phyloP scores from a whole-genome alignment of 1,140 invertebrate species.

The Achroia grisella region DNA sequence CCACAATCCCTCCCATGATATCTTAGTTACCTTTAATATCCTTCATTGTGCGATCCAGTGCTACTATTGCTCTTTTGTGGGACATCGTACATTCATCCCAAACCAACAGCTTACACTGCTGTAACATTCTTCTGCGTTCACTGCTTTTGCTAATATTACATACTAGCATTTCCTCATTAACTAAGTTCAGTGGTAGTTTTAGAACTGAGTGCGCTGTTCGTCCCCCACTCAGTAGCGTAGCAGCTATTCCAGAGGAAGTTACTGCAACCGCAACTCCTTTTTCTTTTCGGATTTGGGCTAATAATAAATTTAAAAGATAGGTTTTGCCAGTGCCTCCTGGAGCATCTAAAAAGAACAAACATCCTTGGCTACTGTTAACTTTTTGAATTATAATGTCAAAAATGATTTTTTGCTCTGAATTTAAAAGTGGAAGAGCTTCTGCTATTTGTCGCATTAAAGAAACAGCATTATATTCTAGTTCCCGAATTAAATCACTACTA shows the following conservation, averaged over 20 bases:
- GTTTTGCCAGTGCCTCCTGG: too few relatives aligned
- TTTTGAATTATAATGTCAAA: conserved; percentile 17
- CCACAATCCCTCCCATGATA: conserved; percentile 22
- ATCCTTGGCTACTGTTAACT: conserved; percentile 14
- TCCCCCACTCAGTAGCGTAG: conserved; percentile 62
- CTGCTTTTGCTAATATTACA: conserved; percentile 26
- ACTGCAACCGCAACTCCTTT: conserved; percentile 56
- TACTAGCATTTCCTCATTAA: conserved; percentile 19
- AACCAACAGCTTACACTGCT: conserved; percentile 50
- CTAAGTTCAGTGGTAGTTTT: conserved; percentile 38
- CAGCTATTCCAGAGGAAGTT: too few relatives aligned
- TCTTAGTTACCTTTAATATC: conserved; percentile 24
- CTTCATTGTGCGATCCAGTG: conserved; percentile 39
- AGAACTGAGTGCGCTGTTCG: conserved; percentile 72
- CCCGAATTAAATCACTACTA: conserved; percentile 24
- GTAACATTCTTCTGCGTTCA: conserved; percentile 14
- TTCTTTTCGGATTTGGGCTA: conserved; percentile 34
- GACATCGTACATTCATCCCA: conserved; percentile 54
- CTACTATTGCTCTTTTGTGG: conserved; percentile 45
- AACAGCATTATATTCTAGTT: conserved; percentile 22
- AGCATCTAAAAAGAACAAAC: conserved; percentile 41
- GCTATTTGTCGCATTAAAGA: conserved; percentile 18
- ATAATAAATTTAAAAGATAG: conserved; percentile 43
- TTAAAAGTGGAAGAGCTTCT: conserved; percentile 19
- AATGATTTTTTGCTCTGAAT: conserved; percentile 17